Evolutionary conservation across 1,140 invertebrate species (phyloP).

Genomic region (Pantala flavescens): DNA sequence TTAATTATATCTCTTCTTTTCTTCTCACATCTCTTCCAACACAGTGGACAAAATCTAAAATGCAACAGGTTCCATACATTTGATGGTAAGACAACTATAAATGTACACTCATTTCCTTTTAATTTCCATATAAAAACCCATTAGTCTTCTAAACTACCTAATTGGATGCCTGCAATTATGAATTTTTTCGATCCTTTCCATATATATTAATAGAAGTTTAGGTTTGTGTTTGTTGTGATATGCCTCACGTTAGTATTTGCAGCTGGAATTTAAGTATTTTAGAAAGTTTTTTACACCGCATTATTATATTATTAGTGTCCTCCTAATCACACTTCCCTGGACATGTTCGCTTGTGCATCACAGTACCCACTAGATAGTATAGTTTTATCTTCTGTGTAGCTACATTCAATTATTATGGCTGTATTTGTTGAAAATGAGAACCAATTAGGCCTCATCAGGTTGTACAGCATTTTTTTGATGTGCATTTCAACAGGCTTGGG

Average conservation of each 20-base stretch:
- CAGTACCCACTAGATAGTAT: background rate
- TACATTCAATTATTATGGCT: background rate
- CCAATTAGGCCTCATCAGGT: background rate
- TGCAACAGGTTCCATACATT: conserved; percentile 8
- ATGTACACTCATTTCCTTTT: conserved; percentile 4
- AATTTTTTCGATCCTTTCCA: background rate
- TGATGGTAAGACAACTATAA: conserved; percentile 7
- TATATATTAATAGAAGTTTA: background rate
- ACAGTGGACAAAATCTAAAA: conserved; percentile 24
- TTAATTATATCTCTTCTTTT: conserved; percentile 18
- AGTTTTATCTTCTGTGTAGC: background rate
- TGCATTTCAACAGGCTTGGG: background rate
- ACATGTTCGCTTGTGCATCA: conserved; percentile 4
- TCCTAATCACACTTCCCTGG: background rate
- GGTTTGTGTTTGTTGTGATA: conserved; percentile 6
- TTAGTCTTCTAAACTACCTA: background rate
- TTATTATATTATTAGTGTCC: background rate
- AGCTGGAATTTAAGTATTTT: background rate
- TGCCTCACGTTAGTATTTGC: conserved; percentile 5
- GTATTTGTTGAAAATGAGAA: background rate
- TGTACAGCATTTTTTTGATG: background rate
- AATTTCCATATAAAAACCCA: background rate
- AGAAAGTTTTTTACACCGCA: background rate
- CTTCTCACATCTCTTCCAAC: conserved; percentile 21
- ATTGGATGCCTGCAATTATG: conserved; percentile 5